Base-by-base conservation (phyloP, 2,888 invertebrate species). In the Pinctada fucata region DNA sequence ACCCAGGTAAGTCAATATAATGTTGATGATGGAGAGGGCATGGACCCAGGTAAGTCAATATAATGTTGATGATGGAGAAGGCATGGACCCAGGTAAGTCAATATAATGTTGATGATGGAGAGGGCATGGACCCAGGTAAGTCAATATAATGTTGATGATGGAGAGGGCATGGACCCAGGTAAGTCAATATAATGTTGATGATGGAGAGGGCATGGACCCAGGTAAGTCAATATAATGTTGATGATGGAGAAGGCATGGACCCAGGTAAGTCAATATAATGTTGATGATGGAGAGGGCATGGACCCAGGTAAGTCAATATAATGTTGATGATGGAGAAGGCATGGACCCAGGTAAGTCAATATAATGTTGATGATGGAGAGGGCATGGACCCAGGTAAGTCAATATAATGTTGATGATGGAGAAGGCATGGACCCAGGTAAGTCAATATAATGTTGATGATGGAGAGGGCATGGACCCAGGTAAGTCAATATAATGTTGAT, bases 181-280 rank as follows among this genome's bases (percentile, higher is more conserved):
- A 31, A 31, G 31, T 31, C 31, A 31, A 31, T 31, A 31, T 31
- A 31, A 31, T 82, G 88, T 93, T 49, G 93, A 93, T 82, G 93
- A 93, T 84, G 93, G 93, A 10, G 90, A 90, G 79, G 93, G 93
- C 67, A 93, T 93, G 93, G 89, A 90, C 70, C 91, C 89, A 81
- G 84, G 91, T 92, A 83, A 79, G 79, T 58, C 45, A n/a, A 67
- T 47, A 31, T 66, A 66, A 6, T 2, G 16, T 66, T 16, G 16
- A 13, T 3, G 45, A n/a, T 31, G 31, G 31, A 31, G 31, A 31
- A 1, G 31, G 31, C 31, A 31, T 31, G 31, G 31, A 31, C 31
- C 31, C 31, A 31, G 31, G 31, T 31, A 31, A 31, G 31, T 31
- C 31, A 31, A 31, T 31, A 31, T 31, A 31, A 31, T 31, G 31